These are phyloP conservation scores for Ornithorhynchus anatinus DNA, from an alignment of 2,113 vertebrate species.

Conservation along the genomic window DNA sequence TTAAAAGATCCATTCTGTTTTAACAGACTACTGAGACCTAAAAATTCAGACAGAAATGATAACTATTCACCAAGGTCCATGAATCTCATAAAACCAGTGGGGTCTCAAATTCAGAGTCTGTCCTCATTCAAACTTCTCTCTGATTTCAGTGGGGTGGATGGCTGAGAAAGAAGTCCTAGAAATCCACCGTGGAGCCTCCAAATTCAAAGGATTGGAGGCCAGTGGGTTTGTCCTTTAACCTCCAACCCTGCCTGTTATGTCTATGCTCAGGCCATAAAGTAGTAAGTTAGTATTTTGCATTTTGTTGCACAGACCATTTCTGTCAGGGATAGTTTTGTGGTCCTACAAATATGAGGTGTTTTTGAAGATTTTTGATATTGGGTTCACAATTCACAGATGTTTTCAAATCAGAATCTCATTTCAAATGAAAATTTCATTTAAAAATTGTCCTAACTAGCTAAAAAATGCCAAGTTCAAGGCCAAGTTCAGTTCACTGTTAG, in stretches of 20 bases:
- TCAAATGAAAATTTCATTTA: too few relatives aligned
- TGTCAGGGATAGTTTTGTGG: not conserved
- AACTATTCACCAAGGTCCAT: not conserved
- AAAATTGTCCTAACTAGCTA: too few relatives aligned
- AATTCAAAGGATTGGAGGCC: not conserved
- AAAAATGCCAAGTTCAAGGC: too few relatives aligned
- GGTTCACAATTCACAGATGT: not conserved
- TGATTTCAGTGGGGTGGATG: not conserved
- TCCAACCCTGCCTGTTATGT: not conserved
- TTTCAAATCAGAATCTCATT: too few relatives aligned
- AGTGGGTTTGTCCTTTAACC: not conserved
- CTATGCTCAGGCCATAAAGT: too few relatives aligned
- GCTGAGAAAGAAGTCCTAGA: not conserved
- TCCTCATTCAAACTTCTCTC: not conserved
- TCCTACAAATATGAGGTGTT: not conserved
- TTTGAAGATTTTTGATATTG: not conserved
- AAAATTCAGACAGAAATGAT: not conserved
- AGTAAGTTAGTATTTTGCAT: too few relatives aligned
- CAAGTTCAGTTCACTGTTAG: too few relatives aligned
- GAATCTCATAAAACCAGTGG: not conserved
- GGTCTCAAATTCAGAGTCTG: not conserved
- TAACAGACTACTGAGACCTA: conserved; percentile 8
- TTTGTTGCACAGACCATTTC: too few relatives aligned
- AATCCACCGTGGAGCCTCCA: not conserved
- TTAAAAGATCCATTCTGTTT: not conserved